Evolutionary conservation across 2,888 invertebrate species (phyloP), one percentile per base, ranked within the genome.

Genomic region (Lymantria monacha): DNA sequence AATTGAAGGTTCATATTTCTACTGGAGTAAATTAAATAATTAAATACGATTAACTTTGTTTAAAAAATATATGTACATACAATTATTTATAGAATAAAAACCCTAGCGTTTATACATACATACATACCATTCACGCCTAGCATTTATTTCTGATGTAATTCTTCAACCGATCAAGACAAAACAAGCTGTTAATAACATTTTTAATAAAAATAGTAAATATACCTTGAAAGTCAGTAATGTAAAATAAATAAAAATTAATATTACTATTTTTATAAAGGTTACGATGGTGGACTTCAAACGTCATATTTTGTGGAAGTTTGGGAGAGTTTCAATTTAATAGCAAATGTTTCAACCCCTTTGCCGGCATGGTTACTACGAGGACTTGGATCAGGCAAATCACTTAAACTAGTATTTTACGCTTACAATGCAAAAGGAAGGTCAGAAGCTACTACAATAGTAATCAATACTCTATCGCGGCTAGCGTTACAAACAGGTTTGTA

Each of bases 401-500:
- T 97, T 61, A 94, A 94, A 69, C 94, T 97, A 80, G 91, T 95
- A 48, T 93, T 97, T 57, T 97, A 96, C 81, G 95, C 97, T 0
- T 94, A 94, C 53, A 98, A 98, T 81, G 93, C 95, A 7, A 95
- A 96, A 72, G 97, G 97, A 12, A 92, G 94, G 64, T 97, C 97
- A 61, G 96, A 96, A 55, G 83, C 93, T 0, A 93, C 95, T 0
- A 72, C 76, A 0, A 60, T 91, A 33, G 81, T 82, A 57, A 77
- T 90, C 3, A 84, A 85, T 37, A 90, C 90, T 10, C 59, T 87
- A 37, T 81, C 88, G 11, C 72, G 83, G 55, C 60, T 87, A 36
- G 88, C 88, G 9, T 74, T 89, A 44, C 87, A 87, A 57, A 89
- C 87, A 63, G 90, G 91, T 87, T 61, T 12, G 38, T 38, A 38